Conservation (phyloP, 1,140 invertebrate species). For the Ceratosolen fusciceps region DNA sequence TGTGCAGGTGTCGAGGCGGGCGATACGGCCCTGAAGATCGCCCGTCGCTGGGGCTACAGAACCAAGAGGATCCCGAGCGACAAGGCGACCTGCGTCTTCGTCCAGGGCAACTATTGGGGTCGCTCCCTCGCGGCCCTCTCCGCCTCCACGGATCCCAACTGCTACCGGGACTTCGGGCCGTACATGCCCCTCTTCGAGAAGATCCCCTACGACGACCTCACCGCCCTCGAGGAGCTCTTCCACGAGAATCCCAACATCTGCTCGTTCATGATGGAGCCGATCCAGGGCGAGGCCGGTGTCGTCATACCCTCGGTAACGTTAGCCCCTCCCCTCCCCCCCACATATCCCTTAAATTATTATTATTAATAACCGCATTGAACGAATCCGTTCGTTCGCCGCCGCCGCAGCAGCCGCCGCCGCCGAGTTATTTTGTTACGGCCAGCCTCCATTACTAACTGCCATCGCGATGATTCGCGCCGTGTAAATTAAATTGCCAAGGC, state of each 20-base stretch:
- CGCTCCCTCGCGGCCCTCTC: conserved; percentile 86
- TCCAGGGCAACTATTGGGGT: conserved; percentile 87
- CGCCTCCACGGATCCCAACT: conserved; percentile 80
- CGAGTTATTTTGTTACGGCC: no score
- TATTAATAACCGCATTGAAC: no score
- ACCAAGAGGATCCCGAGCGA: conserved; percentile 81
- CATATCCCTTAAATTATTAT: no score
- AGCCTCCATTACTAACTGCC: no score
- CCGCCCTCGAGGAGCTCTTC: conserved; percentile 76
- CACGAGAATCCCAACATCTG: conserved; percentile 74
- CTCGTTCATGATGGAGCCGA: conserved; percentile 88
- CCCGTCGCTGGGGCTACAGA: conserved; percentile 84
- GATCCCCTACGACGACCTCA: conserved; percentile 78
- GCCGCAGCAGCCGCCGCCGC: no score
- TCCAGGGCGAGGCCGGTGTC: conserved; percentile 88
- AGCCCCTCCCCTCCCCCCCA: background rate
- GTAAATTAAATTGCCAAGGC: no score
- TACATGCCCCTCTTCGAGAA: conserved; percentile 83
- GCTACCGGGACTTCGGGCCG: conserved; percentile 82
- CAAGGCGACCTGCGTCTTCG: conserved; percentile 83
- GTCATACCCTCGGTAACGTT: conserved; percentile 74
- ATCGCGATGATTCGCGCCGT: no score
- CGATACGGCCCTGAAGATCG: conserved; percentile 85
- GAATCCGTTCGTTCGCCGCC: no score
- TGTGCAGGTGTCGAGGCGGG: conserved; percentile 82